Conservation (phyloP, 1,140 invertebrate species). For the Condylostylus longicornis region DNA sequence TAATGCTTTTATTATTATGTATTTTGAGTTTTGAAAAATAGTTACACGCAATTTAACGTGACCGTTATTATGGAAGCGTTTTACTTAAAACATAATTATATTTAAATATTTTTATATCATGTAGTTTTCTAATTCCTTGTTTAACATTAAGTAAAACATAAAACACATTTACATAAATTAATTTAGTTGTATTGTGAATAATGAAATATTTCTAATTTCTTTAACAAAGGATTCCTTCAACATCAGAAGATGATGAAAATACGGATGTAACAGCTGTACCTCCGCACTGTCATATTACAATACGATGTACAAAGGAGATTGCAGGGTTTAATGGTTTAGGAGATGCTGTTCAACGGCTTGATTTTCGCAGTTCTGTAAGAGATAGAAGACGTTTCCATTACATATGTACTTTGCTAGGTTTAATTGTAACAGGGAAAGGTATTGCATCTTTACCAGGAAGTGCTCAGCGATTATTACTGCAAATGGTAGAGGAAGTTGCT, state of each 20-base stretch:
- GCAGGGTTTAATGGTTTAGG: slow-evolving; percentile 88
- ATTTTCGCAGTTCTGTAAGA: slow-evolving; percentile 84
- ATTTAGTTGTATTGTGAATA: no score
- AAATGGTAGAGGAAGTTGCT: slow-evolving; percentile 87
- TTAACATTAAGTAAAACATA: no score
- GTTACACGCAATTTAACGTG: no score
- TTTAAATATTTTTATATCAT: no score
- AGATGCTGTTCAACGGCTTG: slow-evolving; percentile 84
- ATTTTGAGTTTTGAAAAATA: no score
- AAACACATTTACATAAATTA: no score
- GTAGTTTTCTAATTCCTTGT: no score
- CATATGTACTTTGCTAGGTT: slow-evolving; percentile 79
- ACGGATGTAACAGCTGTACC: slow-evolving; percentile 43
- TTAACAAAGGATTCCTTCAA: no score
- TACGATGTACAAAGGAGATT: slow-evolving; percentile 85
- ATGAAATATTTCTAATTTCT: no score
- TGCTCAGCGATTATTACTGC: slow-evolving; percentile 82
- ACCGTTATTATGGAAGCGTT: no score
- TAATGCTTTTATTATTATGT: no score
- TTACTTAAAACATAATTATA: no score
- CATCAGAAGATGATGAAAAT: slow-evolving; percentile 14
- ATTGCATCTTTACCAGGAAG: slow-evolving; percentile 72
- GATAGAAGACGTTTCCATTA: slow-evolving; percentile 93
- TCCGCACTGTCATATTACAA: slow-evolving; percentile 83
- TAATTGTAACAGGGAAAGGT: slow-evolving; percentile 71